Evolutionary conservation across 1,140 invertebrate species (phyloP).

Genomic region (Ips nitidus): DNA sequence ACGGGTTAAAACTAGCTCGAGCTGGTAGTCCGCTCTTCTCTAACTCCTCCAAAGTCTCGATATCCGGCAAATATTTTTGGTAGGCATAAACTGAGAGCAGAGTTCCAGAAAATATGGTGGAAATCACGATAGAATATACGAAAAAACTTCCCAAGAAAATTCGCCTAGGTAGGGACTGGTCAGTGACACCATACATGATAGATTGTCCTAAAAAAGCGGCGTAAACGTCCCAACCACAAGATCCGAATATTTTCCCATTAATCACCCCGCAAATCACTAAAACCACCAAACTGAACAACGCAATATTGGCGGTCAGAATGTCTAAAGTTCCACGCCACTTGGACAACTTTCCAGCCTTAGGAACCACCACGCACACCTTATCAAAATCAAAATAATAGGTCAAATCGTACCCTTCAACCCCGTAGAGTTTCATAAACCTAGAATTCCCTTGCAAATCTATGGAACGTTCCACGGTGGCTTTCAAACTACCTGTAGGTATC

Average conservation of each 20-base stretch:
- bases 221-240: constrained; percentile 1
- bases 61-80: constrained; percentile 14
- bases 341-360: constrained; percentile 26
- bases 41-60: constrained; percentile 23
- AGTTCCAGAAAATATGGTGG: constrained; percentile 13
- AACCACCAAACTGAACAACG: neutral
- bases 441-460: constrained; percentile 28
- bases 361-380: constrained; percentile 28
- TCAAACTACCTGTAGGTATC: constrained; percentile 21
- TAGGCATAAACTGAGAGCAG: constrained; percentile 5
- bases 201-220: constrained; percentile 3
- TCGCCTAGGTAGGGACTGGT: constrained; percentile 8
- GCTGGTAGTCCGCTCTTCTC: constrained; percentile 19
- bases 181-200: neutral
- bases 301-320: constrained; percentile 10
- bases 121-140: constrained; percentile 10
- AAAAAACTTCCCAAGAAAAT: constrained; percentile 15
- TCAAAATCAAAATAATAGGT: constrained; percentile 20
- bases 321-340: constrained; percentile 25
- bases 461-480: constrained; percentile 1
- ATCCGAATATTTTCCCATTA: constrained; percentile 11
- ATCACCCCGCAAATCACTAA: constrained; percentile 9
- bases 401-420: constrained; percentile 14
- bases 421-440: constrained; percentile 9
- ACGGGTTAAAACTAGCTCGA: constrained; percentile 18